Conservation (phyloP, 2,113 vertebrate species). For the Cathartes aura region DNA sequence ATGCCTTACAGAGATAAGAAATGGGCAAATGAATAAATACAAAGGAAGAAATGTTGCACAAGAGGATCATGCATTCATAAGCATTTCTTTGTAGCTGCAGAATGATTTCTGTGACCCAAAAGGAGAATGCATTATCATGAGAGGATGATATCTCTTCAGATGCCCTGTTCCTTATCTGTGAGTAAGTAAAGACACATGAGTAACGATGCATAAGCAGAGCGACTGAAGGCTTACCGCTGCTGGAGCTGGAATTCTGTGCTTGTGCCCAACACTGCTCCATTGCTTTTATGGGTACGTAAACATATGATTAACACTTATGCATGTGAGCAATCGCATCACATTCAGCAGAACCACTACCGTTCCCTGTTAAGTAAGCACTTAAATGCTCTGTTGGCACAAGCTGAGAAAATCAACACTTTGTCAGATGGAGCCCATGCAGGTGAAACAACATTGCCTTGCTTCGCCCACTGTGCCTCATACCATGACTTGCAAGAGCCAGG, state of each 20-base stretch:
- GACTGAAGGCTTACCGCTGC: background rate
- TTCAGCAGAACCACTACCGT: background rate
- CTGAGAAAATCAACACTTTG: background rate
- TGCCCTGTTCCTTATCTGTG: background rate
- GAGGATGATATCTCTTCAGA: background rate
- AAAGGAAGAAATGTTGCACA: background rate
- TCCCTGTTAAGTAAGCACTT: background rate
- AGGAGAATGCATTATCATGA: background rate
- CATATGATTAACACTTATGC: background rate
- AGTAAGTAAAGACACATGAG: background rate
- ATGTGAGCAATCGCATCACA: background rate
- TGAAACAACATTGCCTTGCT: background rate
- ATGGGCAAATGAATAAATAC: background rate
- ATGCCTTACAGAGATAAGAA: background rate
- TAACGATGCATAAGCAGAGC: background rate
- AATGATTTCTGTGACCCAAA: slow-evolving; percentile 8
- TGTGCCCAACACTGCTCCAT: background rate
- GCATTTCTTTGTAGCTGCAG: background rate
- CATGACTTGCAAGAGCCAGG: background rate
- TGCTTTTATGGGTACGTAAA: background rate
- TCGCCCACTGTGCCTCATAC: background rate
- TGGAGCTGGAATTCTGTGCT: background rate
- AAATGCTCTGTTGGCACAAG: background rate
- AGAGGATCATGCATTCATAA: background rate
- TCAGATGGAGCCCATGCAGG: background rate